Evolutionary conservation across 2,888 invertebrate species (phyloP), one percentile per base, ranked within the genome.

Genomic region (Mactromeris polynyma): DNA sequence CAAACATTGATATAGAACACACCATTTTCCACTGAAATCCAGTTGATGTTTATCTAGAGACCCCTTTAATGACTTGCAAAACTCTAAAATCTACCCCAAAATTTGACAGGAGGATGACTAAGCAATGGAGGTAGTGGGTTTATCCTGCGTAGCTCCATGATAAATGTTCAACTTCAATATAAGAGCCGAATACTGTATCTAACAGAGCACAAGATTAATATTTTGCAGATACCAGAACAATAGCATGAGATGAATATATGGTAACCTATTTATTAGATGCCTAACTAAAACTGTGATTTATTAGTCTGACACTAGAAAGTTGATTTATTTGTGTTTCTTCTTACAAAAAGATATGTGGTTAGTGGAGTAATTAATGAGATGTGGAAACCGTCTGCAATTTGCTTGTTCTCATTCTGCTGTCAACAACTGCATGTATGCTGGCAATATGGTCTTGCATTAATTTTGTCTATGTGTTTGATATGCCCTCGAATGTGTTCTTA

Each of bases 281-380:
- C 36, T 36, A 73, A 73, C 73, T 73, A 73, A 36, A 73, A 36
- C 33, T 33, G 11, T 73, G 73, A 73, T 73, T 73, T 73, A 73
- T 73, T 33, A 73, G 73, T 73, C 73, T 73, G 73, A 73, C 36
- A 36, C 19, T 31, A 2, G 19, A 33, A 26, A 36, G 73, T 73
- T 73, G 73, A 73, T 73, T 73, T 73, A 73, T 73, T 73, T 73
- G 19, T 73, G 2, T 73, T 73, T 73, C 73, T 36, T 73, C 31
- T 33, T 73, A 73, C 73, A 36, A 26, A 73, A 33, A 36, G 73
- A 73, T 36, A 73, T 33, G 73, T 73, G 73, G 73, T 73, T 73
- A 36, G 73, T 73, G 33, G 73, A 26, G 73, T 73, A 73, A 73
- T 73, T 73, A 73, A 73, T 73, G 73, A 73, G 36, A 4, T 64